A percentile compares a stretch with the other conserved stretches of the same genome.
Evolutionary conservation across 2,797 vertebrate species (phyloP).

Genomic region (Parauchenoglanis ngamensis): DNA sequence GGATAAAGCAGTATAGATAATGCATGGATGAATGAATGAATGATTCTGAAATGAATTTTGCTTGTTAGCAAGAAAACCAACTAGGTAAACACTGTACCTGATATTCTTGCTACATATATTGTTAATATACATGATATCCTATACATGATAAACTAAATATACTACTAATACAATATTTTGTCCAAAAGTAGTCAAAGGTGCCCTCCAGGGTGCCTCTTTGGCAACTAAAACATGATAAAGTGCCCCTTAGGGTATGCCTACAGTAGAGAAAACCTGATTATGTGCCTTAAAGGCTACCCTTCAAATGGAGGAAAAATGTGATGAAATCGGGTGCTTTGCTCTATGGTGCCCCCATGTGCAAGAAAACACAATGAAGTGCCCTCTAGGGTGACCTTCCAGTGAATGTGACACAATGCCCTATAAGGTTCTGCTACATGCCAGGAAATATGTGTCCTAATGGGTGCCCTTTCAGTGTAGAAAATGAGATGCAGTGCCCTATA

Average conservation of each 20-base stretch:
- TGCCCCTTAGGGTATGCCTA: background rate
- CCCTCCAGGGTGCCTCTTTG: background rate
- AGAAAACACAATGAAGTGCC: background rate
- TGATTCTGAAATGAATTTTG: background rate
- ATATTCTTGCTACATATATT: background rate
- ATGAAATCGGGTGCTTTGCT: background rate
- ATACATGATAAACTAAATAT: background rate
- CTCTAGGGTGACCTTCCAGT: too few relatives aligned
- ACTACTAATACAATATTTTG: background rate
- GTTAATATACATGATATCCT: background rate
- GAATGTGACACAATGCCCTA: too few relatives aligned
- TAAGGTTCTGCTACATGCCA: too few relatives aligned
- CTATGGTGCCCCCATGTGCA: background rate
- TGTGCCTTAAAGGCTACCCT: background rate
- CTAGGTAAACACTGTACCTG: background rate
- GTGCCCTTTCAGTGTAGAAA: background rate
- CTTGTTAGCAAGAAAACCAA: background rate
- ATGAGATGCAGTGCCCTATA: background rate
- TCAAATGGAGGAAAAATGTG: background rate
- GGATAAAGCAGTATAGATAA: too few relatives aligned
- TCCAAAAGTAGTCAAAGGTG: too few relatives aligned
- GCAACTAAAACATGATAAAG: background rate
- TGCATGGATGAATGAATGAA: too few relatives aligned
- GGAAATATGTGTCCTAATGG: too few relatives aligned
- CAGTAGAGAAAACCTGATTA: background rate